phyloP scores from a whole-genome alignment of 2,797 vertebrate genomes.

The Melanitta fusca region DNA sequence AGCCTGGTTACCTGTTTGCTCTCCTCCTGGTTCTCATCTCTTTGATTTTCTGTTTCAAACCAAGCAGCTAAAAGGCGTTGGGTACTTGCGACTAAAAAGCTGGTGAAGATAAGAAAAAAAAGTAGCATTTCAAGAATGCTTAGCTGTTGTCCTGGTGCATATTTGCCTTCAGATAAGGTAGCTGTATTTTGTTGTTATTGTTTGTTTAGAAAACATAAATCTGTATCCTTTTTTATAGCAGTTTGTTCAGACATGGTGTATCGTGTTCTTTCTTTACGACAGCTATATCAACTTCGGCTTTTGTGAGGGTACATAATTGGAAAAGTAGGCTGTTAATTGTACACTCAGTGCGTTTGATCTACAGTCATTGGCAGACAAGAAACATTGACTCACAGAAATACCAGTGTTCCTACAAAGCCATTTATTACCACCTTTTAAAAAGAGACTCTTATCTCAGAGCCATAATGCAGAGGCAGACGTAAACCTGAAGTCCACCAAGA shows the following conservation, averaged over 20 bases:
- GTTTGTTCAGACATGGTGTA: background rate
- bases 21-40: background rate
- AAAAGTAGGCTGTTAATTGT: background rate
- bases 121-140: background rate
- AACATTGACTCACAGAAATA: conserved; percentile 11
- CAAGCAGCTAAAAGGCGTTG: background rate
- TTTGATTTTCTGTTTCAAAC: background rate
- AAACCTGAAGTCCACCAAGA: background rate
- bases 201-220: background rate
- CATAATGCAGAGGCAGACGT: background rate
- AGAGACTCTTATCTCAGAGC: background rate
- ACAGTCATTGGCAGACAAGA: background rate
- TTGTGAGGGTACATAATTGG: background rate
- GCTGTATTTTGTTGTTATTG: background rate
- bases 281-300: background rate
- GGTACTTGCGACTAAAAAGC: background rate
- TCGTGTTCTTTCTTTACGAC: background rate
- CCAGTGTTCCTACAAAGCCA: background rate
- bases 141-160: background rate
- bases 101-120: background rate
- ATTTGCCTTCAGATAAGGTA: background rate
- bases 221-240: background rate
- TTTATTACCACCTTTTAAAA: background rate
- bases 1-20: background rate
- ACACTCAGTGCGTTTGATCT: background rate